Percentiles rank a stretch among this genome's conserved stretches.
Evolutionary conservation across 2,888 invertebrate genomes (phyloP).

Genomic region (Pheosia gnoma): DNA sequence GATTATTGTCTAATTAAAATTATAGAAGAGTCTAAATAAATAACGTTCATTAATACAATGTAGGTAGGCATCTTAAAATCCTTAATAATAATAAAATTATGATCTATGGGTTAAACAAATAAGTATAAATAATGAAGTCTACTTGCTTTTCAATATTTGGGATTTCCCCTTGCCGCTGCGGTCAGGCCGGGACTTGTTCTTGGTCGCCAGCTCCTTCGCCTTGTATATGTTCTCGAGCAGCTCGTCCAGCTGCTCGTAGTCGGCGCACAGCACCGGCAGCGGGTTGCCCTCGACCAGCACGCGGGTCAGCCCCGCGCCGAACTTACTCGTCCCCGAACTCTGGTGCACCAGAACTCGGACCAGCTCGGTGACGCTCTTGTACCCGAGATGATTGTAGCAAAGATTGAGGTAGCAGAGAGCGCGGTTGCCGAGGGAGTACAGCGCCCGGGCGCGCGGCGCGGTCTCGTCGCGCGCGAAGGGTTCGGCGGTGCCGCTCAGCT

Average conservation of each 20-base stretch:
- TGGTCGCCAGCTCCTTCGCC: constrained; percentile 2
- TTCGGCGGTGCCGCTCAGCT: constrained; percentile 23
- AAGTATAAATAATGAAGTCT: background rate
- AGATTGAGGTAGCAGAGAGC: constrained; percentile 38
- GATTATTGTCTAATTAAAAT: constrained; percentile 3
- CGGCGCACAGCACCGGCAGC: constrained; percentile 26
- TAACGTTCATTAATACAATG: background rate
- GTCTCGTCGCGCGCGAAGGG: constrained; percentile 35
- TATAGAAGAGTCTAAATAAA: constrained; percentile 1
- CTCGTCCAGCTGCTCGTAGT: constrained; percentile 19
- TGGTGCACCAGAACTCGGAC: constrained; percentile 31
- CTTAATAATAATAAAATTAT: background rate
- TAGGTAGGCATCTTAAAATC: background rate
- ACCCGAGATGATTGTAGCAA: constrained; percentile 39
- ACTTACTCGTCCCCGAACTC: constrained; percentile 10
- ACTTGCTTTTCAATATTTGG: background rate
- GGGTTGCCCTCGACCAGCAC: constrained; percentile 39
- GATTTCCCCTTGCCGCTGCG: constrained; percentile 1
- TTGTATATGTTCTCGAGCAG: constrained; percentile 17
- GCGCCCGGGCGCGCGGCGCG: constrained; percentile 11
- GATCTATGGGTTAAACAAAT: background rate
- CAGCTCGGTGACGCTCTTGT: constrained; percentile 23
- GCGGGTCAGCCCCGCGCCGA: constrained; percentile 33
- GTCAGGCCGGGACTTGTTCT: background rate
- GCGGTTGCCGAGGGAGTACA: constrained; percentile 37